Evolutionary conservation across 2,888 invertebrate genomes (phyloP).

Genomic region (Amphipoea lucens): DNA sequence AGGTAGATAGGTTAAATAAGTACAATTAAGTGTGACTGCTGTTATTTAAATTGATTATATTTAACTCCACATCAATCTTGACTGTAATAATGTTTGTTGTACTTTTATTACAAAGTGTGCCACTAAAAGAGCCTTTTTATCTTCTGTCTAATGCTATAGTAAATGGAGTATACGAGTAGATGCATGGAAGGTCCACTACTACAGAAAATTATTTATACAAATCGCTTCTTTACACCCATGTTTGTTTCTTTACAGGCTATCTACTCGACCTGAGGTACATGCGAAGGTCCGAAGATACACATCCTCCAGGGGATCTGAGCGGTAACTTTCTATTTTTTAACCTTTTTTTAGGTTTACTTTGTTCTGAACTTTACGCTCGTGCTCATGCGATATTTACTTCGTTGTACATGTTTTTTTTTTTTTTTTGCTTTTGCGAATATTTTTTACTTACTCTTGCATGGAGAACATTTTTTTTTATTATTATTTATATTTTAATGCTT

Average conservation of each 20-base stretch:
- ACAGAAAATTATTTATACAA: background rate
- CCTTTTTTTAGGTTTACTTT: conserved; percentile 19
- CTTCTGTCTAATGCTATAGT: too few species aligned
- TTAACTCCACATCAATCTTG: too few species aligned
- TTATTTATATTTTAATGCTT: background rate
- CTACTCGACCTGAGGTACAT: conserved; percentile 88
- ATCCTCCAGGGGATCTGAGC: conserved; percentile 75
- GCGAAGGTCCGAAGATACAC: conserved; percentile 72
- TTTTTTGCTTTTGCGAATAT: conserved; percentile 29
- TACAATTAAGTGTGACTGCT: too few species aligned
- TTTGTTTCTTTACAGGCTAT: conserved; percentile 83
- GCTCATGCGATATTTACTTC: conserved; percentile 8
- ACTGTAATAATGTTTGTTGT: too few species aligned
- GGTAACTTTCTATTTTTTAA: conserved; percentile 71
- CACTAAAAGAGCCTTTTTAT: too few species aligned
- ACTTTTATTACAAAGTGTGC: too few species aligned
- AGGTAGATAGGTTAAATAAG: too few species aligned
- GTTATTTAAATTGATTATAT: too few species aligned
- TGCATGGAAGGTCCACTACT: background rate
- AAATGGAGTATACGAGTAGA: background rate
- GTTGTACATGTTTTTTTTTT: conserved; percentile 1
- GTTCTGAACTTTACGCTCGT: conserved; percentile 13
- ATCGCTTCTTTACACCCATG: background rate
- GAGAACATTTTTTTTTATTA: background rate
- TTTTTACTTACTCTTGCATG: background rate